Base-by-base conservation (phyloP, 1,140 invertebrate species). In the Bombus soroeensis region DNA sequence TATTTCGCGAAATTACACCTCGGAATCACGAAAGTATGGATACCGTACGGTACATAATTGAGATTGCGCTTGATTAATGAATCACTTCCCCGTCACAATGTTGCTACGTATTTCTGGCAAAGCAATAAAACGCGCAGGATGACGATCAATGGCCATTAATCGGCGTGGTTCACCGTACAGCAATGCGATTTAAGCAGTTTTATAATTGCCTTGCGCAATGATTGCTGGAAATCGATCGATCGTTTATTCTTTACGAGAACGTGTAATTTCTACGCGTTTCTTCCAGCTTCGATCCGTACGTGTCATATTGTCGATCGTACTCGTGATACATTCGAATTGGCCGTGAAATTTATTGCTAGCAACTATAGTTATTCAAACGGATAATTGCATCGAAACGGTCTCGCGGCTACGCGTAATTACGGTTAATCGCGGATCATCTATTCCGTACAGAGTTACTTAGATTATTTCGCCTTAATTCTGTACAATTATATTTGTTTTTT, bases 241-340 rank as follows among this genome's bases (percentile, higher is more conserved):
- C 59, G 28, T 32, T 25, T 25, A 43, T 66, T 43, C 18, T 43
- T 34, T n/a, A 22, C 59, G 18, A 10, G 39, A 78, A 66, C 39
- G 41, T 68, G 77, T 37, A 66, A 79, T 68, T 43, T 79, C 28
- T 47, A 79, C 18, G 12, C n/a, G 32, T 79, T 78, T 22, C 25
- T 13, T 34, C 28, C 25, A 53, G 47, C 47, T 22, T 53, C 47
- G 47, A 53, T 22, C 18, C 47, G 18, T 53, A 53, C 47, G 47
- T 53, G 59, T 62, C 59, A n/a, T 62, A 62, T 62, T n/a, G 57
- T 59, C 57, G 57, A 59, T 59, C 57, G 25, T 12, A 12, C 28
- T 25, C 25, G 28, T 12, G 57, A 59, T 28, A 28, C 57, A 12
- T 59, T 59, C 28, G 57, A 59, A 59, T 59, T 59, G 25, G 28